These are phyloP conservation scores for Linnaemya vulpina DNA, from an alignment of 2,888 invertebrate genomes.

Conservation along the genomic window DNA sequence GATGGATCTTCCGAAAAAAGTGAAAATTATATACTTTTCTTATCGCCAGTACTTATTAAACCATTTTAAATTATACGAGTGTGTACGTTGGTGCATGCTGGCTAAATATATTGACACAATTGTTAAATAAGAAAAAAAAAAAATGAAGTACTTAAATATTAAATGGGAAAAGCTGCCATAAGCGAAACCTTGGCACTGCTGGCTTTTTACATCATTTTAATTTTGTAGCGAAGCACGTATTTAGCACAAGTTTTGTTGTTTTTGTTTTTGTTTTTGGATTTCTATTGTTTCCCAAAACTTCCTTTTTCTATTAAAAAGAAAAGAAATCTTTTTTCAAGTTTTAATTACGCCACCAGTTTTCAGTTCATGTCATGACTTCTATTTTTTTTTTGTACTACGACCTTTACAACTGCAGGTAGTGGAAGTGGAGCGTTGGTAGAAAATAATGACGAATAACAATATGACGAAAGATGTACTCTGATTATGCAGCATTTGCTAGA, in stretches of 20 bases:
- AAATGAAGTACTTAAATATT: neutral
- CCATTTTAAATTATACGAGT: conserved; percentile 16
- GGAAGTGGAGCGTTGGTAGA: neutral
- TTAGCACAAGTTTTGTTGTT: neutral
- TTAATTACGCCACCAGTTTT: conserved; percentile 43
- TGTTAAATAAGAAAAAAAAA: conserved; percentile 52
- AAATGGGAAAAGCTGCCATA: conserved; percentile 6
- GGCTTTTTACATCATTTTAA: conserved; percentile 20
- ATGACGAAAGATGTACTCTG: no score
- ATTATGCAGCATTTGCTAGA: no score
- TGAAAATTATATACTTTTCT: conserved; percentile 62
- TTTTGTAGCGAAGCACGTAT: conserved; percentile 51
- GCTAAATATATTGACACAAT: conserved; percentile 67
- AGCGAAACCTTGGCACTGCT: conserved; percentile 4
- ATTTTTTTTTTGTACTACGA: neutral
- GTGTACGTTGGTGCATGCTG: conserved; percentile 40
- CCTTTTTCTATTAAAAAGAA: conserved; percentile 24
- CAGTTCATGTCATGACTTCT: neutral
- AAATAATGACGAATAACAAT: no score
- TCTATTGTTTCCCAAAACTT: conserved; percentile 46
- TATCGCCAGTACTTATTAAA: conserved; percentile 3
- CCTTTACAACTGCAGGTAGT: neutral
- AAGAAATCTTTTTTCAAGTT: conserved; percentile 43
- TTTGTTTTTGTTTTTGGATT: no score
- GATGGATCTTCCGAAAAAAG: conserved; percentile 61